Base-by-base conservation (phyloP, 2,888 invertebrate species). In the Drosophila paracracens region DNA sequence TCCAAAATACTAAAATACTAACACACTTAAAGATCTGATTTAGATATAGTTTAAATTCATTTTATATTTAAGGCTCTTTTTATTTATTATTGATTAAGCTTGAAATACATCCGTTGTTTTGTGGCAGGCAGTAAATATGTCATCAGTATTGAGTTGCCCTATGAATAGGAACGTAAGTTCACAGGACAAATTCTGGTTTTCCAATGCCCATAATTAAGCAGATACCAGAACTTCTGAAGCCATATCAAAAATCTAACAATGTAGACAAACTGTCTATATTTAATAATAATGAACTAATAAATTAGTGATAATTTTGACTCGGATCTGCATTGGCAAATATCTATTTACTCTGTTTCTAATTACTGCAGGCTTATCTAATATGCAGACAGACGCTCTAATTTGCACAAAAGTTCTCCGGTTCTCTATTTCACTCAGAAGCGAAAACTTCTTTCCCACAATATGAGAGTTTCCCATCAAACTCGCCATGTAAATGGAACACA, bases 381-480 rank as follows among this genome's bases (percentile, higher is more conserved):
- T 21, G 4, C 33, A 33, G 33, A 40, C 29, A n/a, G 36, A 21
- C 33, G 31, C 18, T 33, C 25, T 18, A 11, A 27, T 54, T 25
- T 33, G 29, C 31, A 33, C 33, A 33, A 11, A 33, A 33, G 11
- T 11, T 33, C 0, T 13, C 7, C 7, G n/a, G 16, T 16, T 25
- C n/a, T 2, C 16, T 25, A 16, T n/a, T 40, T 10, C 10, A 35
- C 13, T 35, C 4, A 40, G 40, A 21, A 16, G 8, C 1, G 8
- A 53, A 35, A 18, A 61, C 52, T 33, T 43, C 7, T n/a, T 57
- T 60, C 38, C 31, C 58, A 59, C 56, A 66, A 57, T 67, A 58
- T 67, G 57, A 40, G 60, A 76, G 61, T 46, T 77, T 64, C 48
- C 25, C 54, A 40, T 58, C 21, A 64, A 61, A 27, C 38, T 63